Evolutionary conservation across 2,113 vertebrate genomes (phyloP).

Genomic region (Cinclus cinclus): DNA sequence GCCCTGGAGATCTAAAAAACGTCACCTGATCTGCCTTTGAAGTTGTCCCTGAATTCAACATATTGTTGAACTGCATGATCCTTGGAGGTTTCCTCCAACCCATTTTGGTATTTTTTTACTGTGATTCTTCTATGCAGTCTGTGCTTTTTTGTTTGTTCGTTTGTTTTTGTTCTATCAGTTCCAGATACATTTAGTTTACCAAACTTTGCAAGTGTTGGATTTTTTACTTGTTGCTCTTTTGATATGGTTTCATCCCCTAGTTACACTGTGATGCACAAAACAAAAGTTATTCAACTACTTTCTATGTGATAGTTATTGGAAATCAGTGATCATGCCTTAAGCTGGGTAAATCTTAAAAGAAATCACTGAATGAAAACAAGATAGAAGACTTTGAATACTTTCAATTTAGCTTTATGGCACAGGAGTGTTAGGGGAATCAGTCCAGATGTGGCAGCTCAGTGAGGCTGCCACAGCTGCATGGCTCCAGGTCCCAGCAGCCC

Average conservation of each 20-base stretch:
- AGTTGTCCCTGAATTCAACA: neutral
- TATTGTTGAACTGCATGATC: neutral
- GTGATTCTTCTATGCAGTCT: neutral
- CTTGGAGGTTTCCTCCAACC: neutral
- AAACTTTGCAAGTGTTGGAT: neutral
- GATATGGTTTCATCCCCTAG: neutral
- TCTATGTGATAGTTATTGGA: neutral
- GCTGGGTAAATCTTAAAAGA: neutral
- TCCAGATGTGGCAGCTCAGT: neutral
- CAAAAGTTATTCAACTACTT: neutral
- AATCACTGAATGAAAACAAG: neutral
- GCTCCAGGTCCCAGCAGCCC: neutral
- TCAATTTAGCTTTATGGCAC: neutral
- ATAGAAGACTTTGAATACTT: neutral
- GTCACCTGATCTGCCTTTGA: neutral
- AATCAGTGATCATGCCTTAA: neutral
- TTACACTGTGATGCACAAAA: neutral
- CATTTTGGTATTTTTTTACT: accelerated
- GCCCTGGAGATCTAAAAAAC: neutral
- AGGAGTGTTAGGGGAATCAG: neutral
- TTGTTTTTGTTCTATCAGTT: neutral
- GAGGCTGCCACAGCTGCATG: neutral
- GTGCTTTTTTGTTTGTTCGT: no score
- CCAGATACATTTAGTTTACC: neutral
- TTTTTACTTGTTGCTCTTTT: neutral